phyloP scores from a whole-genome alignment of 2,888 invertebrate genomes.

The Nebria salina region DNA sequence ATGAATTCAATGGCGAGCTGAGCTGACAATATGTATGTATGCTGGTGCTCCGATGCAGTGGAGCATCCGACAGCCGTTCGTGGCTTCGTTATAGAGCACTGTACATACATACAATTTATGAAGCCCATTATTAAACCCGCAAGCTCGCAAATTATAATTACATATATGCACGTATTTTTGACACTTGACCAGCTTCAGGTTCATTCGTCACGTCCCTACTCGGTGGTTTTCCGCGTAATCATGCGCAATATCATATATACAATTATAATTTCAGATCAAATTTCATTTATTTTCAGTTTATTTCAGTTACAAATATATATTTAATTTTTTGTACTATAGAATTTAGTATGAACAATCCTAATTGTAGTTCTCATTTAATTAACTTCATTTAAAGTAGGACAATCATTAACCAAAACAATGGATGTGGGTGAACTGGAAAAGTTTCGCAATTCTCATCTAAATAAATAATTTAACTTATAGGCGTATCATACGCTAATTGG shows the following conservation, averaged over 20 bases:
- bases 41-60: not conserved
- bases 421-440: constrained; percentile 17
- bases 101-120: constrained; percentile 4
- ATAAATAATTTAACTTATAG: too few relatives aligned
- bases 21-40: too few relatives aligned
- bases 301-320: too few relatives aligned
- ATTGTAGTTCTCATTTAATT: constrained; percentile 3
- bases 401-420: constrained; percentile 19
- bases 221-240: not conserved
- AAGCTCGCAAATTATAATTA: constrained; percentile 23
- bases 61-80: not conserved
- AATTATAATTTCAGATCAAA: not conserved
- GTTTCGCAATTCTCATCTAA: constrained; percentile 4
- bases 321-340: too few relatives aligned
- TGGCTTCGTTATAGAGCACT: not conserved
- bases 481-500: not conserved
- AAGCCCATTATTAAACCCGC: constrained; percentile 16
- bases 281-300: too few relatives aligned
- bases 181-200: not conserved
- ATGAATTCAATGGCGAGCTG: not conserved
- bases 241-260: not conserved
- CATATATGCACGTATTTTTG: constrained; percentile 9
- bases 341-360: too few relatives aligned
- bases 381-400: constrained; percentile 26
- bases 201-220: constrained; percentile 9